Percentiles rank a stretch among this genome's conserved stretches.
phyloP scores from a whole-genome alignment of 2,797 vertebrate genomes.

The Typhlichthys eigenmanni region DNA sequence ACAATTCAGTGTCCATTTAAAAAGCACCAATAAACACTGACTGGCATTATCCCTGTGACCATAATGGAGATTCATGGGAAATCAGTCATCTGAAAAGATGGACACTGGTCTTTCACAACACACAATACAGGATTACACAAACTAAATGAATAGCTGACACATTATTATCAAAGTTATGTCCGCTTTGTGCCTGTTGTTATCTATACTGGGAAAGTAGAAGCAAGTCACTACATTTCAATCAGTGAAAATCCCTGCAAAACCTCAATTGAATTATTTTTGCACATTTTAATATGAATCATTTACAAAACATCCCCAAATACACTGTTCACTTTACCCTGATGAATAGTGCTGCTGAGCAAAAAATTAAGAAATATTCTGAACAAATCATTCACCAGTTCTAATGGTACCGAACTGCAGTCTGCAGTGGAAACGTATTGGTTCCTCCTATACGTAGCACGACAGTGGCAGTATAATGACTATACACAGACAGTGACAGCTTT shows the following conservation, averaged over 20 bases:
- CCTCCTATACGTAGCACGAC: too few relatives aligned
- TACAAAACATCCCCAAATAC: too few relatives aligned
- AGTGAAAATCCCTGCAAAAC: neutral
- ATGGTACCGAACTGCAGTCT: too few relatives aligned
- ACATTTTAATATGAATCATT: too few relatives aligned
- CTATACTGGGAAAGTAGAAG: constrained; percentile 5
- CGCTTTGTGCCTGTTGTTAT: constrained; percentile 43
- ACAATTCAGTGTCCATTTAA: constrained; percentile 37
- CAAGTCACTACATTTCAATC: constrained; percentile 19
- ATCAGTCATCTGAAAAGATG: constrained; percentile 60
- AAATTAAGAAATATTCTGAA: too few relatives aligned
- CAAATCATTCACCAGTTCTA: too few relatives aligned
- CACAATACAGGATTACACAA: constrained; percentile 75
- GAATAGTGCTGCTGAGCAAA: too few relatives aligned
- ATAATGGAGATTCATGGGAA: constrained; percentile 69
- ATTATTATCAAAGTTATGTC: constrained; percentile 46
- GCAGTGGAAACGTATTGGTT: too few relatives aligned
- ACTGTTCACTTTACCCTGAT: too few relatives aligned
- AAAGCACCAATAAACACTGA: constrained; percentile 23
- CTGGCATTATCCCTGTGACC: constrained; percentile 48
- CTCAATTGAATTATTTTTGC: too few relatives aligned
- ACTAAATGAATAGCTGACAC: constrained; percentile 70
- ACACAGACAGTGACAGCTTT: too few relatives aligned
- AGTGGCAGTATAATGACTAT: too few relatives aligned
- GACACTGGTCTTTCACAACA: constrained; percentile 62